Evolutionary conservation across 2,113 vertebrate genomes (phyloP), one percentile per base, ranked within the genome.

Genomic region (Hylia prasina): DNA sequence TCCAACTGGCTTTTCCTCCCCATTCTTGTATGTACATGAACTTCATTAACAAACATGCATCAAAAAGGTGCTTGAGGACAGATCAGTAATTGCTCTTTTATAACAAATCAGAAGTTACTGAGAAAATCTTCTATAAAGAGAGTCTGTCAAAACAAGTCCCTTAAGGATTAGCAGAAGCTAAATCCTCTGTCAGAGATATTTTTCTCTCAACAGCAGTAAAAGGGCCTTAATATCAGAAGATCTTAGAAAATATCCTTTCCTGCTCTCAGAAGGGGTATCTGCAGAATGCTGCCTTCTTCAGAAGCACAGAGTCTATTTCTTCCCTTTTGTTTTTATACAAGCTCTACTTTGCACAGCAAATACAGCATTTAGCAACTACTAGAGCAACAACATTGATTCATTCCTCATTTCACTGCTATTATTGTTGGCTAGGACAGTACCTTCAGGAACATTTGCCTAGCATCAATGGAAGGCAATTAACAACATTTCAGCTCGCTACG

Each of bases 81-180:
- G 94, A 95, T 63, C 93, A 75, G 95, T 97, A 97, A 98, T 96
- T 97, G 95, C 93, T 97, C 93, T 97, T 98, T 98, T 91, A 93
- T 87, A 98, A 96, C 28, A 84, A 96, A 97, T 85, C 87, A 86
- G 66, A 97, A 98, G 90, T 97, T 97, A 89, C 96, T 44, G 60
- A 93, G 94, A 96, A 98, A 97, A 98, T 96, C 94, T 97, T 93
- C 96, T 81, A 70, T 90, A 97, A 98, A 97, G 96, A 97, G 95
- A 94, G 89, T 96, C 94, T 98, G 98, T 98, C 97, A 98, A 98
- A 98, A 98, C 98, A 98, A 98, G 97, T 97, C 96, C 96, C 97
- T 96, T 91, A 94, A 97, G 97, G 97, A 98, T 98, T 98, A 98
- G 96, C 71, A 94, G 83, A 81, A 89, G 94, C 88, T 96, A 98